A percentile compares a stretch with the other conserved stretches of the same genome.
phyloP scores from a whole-genome alignment of 2,797 vertebrate genomes.

The Tachyglossus aculeatus region DNA sequence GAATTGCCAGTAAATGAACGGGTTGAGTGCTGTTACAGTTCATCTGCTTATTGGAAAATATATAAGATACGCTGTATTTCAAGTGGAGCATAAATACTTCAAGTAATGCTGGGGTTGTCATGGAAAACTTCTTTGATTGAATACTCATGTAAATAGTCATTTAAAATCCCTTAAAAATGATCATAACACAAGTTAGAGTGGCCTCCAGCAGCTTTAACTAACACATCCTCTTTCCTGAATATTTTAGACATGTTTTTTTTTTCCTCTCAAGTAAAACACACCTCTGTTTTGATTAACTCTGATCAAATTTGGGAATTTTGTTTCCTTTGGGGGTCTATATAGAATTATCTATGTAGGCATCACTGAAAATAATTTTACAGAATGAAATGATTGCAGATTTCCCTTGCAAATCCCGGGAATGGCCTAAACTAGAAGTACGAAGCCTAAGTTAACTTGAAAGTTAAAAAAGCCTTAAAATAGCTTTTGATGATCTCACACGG shows the following conservation, averaged over 20 bases:
- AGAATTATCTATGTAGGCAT: conserved; percentile 28
- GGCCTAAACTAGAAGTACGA: neutral
- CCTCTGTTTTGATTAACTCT: conserved; percentile 56
- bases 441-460: conserved; percentile 11
- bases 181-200: conserved; percentile 36
- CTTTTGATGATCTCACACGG: neutral
- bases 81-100: conserved; percentile 12
- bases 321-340: conserved; percentile 42
- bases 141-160: conserved; percentile 47
- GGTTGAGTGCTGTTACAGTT: conserved; percentile 11
- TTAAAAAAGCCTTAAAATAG: conserved; percentile 39
- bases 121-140: conserved; percentile 40
- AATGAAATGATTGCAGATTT: conserved; percentile 38
- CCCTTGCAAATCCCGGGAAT: conserved; percentile 1
- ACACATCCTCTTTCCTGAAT: conserved; percentile 15
- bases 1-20: conserved; percentile 34
- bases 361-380: conserved; percentile 43
- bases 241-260: conserved; percentile 48
- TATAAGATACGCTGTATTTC: conserved; percentile 16
- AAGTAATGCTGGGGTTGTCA: conserved; percentile 1
- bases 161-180: conserved; percentile 51
- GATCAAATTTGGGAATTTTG: conserved; percentile 38
- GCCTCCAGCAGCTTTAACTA: conserved; percentile 35
- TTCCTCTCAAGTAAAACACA: conserved; percentile 28
- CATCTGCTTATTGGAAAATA: neutral